Conservation (phyloP, 2,888 invertebrate genomes). For the Sericinus montela region DNA sequence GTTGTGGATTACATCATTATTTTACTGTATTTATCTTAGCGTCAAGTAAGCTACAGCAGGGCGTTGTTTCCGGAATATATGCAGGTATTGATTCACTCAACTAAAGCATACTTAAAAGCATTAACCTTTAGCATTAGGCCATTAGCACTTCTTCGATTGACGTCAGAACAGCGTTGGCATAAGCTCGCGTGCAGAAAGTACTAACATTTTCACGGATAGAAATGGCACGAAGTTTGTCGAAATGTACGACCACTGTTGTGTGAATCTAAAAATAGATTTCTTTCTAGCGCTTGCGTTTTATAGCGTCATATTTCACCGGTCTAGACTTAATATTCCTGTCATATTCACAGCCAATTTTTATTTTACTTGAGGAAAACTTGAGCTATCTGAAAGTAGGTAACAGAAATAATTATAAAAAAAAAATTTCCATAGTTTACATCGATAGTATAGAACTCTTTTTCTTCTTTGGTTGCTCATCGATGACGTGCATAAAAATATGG, state of each 20-base stretch:
- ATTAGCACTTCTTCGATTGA: neutral
- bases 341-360: conserved; percentile 2
- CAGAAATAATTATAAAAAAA: too few relatives aligned
- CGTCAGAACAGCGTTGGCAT: neutral
- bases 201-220: neutral
- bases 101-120: neutral
- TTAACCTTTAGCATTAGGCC: neutral
- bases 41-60: too few relatives aligned
- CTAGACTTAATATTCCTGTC: conserved; percentile 15
- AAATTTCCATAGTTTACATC: too few relatives aligned
- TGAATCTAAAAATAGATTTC: conserved; percentile 16
- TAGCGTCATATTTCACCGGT: conserved; percentile 9
- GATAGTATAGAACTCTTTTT: too few relatives aligned
- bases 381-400: neutral
- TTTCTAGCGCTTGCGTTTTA: conserved; percentile 5
- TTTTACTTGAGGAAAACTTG: neutral
- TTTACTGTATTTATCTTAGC: too few relatives aligned
- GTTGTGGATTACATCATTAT: too few relatives aligned
- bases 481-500: too few relatives aligned
- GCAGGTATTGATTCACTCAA: too few relatives aligned
- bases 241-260: conserved; percentile 2
- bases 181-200: conserved; percentile 1
- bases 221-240: conserved; percentile 5
- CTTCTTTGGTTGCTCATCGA: too few relatives aligned
- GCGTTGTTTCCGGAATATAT: too few relatives aligned